phyloP scores from a whole-genome alignment of 2,113 vertebrate genomes.

The Siniperca knerii region DNA sequence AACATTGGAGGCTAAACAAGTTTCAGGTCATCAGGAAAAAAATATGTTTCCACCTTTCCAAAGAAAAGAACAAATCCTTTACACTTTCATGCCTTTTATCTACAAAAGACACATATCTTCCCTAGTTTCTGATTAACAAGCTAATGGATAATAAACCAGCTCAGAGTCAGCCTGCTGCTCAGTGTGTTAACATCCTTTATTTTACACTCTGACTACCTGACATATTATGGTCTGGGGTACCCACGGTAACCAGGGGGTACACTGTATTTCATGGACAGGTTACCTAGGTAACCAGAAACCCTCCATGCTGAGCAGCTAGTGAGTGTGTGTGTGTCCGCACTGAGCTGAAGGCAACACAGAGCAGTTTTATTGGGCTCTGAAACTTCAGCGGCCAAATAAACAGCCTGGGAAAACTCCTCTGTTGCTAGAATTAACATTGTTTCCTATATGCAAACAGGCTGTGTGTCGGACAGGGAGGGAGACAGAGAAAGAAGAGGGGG shows the following conservation, averaged over 20 bases:
- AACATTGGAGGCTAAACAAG: not conserved
- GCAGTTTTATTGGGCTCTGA: slow-evolving; percentile 66
- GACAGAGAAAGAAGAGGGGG: slow-evolving; percentile 19
- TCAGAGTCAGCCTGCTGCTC: not conserved
- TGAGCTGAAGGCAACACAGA: slow-evolving; percentile 26
- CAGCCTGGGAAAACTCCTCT: slow-evolving; percentile 72
- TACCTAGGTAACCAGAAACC: slow-evolving; percentile 71
- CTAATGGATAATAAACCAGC: not conserved
- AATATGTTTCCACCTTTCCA: not conserved
- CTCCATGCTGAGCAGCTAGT: slow-evolving; percentile 60
- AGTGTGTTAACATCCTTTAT: not conserved
- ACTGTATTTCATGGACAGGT: slow-evolving; percentile 40
- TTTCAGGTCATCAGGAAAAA: not conserved
- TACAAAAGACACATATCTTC: not conserved
- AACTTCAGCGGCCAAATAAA: slow-evolving; percentile 63
- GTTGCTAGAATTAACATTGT: slow-evolving; percentile 57
- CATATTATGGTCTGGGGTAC: slow-evolving; percentile 40
- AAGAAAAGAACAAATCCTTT: not conserved
- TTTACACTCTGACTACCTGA: slow-evolving; percentile 47
- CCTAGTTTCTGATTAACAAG: not conserved
- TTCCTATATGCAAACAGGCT: slow-evolving; percentile 47
- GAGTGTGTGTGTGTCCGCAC: slow-evolving; percentile 13
- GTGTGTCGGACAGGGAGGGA: slow-evolving; percentile 4
- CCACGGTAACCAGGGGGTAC: slow-evolving; percentile 30
- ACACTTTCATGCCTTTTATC: not conserved